Evolutionary conservation across 2,797 vertebrate species (phyloP).

Genomic region (Centropyge bicolor): DNA sequence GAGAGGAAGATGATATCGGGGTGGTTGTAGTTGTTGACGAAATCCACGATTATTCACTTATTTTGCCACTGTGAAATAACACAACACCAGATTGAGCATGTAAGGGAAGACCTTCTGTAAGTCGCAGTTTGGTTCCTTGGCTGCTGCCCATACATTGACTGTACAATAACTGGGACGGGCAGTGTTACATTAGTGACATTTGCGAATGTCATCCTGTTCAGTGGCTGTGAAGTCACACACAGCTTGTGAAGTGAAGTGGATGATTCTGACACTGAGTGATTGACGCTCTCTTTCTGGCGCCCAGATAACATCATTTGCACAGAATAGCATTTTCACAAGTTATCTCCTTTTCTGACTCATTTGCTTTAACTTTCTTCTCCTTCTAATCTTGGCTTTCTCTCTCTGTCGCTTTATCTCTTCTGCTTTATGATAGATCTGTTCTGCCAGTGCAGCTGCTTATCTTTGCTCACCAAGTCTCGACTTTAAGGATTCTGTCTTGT

Average conservation of each 20-base stretch:
- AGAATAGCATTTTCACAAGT: constrained; percentile 51
- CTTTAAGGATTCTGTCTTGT: constrained; percentile 47
- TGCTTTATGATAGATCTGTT: constrained; percentile 66
- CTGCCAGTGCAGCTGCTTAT: constrained; percentile 66
- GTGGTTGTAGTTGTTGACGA: constrained; percentile 2
- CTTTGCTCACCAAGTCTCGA: constrained; percentile 54
- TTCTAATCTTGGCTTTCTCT: constrained; percentile 30
- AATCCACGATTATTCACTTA: constrained; percentile 21
- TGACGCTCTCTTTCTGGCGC: constrained; percentile 40
- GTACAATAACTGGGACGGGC: background rate
- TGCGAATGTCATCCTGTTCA: constrained; percentile 66
- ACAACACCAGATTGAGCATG: background rate
- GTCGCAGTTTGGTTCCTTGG: background rate
- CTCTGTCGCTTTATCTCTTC: constrained; percentile 39
- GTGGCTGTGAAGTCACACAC: constrained; percentile 48
- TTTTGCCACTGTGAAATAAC: constrained; percentile 34
- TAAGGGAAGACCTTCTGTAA: background rate
- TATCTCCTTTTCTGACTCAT: constrained; percentile 51
- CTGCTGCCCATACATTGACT: constrained; percentile 14
- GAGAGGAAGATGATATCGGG: constrained; percentile 5
- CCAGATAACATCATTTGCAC: constrained; percentile 57
- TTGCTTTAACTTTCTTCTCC: constrained; percentile 35
- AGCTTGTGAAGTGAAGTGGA: constrained; percentile 58
- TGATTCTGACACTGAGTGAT: constrained; percentile 63
- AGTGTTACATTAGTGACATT: constrained; percentile 56